These are phyloP conservation scores for Fratercula arctica DNA, from an alignment of 2,797 vertebrate genomes.

Conservation along the genomic window DNA sequence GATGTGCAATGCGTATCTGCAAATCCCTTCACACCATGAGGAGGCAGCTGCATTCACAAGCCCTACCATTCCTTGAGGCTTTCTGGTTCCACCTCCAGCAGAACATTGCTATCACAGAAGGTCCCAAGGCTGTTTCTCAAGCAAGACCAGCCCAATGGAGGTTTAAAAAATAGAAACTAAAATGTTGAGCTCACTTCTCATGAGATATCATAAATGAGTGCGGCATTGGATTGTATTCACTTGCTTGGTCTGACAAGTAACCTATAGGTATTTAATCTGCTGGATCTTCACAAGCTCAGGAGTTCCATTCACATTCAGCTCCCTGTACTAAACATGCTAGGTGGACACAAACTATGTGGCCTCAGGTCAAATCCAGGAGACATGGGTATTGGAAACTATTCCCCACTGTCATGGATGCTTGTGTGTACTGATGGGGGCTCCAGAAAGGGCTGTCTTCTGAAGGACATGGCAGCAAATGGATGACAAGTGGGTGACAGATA, in stretches of 20 bases:
- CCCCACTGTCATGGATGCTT: not conserved
- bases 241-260: not conserved
- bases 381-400: not conserved
- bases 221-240: not conserved
- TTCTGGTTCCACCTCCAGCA: not conserved
- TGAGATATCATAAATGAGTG: not conserved
- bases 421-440: not conserved
- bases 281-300: not conserved
- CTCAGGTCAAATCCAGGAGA: not conserved
- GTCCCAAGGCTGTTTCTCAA: not conserved
- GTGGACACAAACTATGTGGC: not conserved
- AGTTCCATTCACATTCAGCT: not conserved
- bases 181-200: not conserved
- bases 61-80: not conserved
- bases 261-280: not conserved
- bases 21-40: accelerated
- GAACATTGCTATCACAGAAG: not conserved
- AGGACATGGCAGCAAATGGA: not conserved
- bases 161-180: not conserved
- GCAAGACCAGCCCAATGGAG: not conserved
- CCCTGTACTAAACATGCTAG: not conserved
- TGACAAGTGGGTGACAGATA: not conserved
- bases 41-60: not conserved
- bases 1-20: not conserved
- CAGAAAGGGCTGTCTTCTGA: not conserved